Evolutionary conservation across 2,797 vertebrate species (phyloP).

Genomic region (Psittacula echo): DNA sequence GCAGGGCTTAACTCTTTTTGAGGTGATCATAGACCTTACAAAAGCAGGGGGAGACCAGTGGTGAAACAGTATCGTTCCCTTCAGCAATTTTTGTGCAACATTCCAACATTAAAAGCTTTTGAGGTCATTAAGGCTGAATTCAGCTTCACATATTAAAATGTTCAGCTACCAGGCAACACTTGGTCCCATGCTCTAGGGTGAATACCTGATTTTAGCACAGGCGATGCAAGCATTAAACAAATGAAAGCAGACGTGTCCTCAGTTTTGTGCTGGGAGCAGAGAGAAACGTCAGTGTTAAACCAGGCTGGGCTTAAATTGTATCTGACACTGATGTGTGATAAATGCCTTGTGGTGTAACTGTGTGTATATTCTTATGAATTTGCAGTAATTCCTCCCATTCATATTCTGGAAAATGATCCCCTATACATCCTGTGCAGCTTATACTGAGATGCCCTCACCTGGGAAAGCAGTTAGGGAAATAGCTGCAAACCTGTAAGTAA

Average conservation of each 20-base stretch:
- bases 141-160: background rate
- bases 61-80: background rate
- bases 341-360: background rate
- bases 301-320: background rate
- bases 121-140: background rate
- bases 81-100: background rate
- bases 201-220: background rate
- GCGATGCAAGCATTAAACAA: background rate
- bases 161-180: background rate
- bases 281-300: background rate
- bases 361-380: background rate
- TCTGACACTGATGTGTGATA: background rate
- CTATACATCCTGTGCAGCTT: rapidly evolving
- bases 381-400: background rate
- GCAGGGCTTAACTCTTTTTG: background rate
- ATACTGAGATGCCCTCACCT: background rate
- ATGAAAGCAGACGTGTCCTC: background rate
- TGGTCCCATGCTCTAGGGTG: background rate
- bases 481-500: background rate
- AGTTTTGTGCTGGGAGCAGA: background rate
- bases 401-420: background rate
- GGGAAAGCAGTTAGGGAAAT: background rate
- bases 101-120: background rate
- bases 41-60: background rate
- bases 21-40: background rate